phyloP scores from a whole-genome alignment of 2,797 vertebrate genomes.

The Sebastes hubbsi region DNA sequence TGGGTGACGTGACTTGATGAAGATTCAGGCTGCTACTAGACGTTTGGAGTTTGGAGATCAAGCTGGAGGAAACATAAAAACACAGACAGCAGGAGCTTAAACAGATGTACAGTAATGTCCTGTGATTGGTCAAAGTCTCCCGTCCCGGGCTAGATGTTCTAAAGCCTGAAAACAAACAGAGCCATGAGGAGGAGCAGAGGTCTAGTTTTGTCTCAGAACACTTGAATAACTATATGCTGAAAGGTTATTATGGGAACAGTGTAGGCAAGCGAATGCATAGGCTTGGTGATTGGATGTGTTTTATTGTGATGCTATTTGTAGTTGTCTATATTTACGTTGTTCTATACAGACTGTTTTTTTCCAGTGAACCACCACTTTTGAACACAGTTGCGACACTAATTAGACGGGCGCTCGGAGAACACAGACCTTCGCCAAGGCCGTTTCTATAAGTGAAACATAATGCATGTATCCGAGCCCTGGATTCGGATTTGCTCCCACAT shows the following conservation, averaged over 20 bases:
- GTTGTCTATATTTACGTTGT: not conserved
- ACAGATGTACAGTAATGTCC: not conserved
- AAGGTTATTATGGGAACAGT: no score
- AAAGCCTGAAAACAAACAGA: no score
- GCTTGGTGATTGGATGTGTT: not conserved
- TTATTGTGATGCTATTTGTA: not conserved
- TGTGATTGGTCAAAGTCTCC: not conserved
- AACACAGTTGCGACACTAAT: not conserved
- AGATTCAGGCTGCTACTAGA: not conserved
- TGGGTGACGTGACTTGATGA: not conserved
- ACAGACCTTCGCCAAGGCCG: no score
- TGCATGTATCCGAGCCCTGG: no score
- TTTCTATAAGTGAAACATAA: no score
- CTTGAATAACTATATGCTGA: no score
- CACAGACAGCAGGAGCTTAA: not conserved
- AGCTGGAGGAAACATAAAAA: not conserved
- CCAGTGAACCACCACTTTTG: not conserved
- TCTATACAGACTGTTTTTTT: not conserved
- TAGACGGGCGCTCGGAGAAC: not conserved
- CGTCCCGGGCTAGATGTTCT: no score
- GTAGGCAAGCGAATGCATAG: not conserved
- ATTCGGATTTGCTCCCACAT: no score
- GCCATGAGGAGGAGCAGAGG: no score
- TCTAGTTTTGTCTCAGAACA: no score
- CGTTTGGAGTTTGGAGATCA: not conserved